Percentiles rank a stretch among this genome's conserved stretches.
phyloP scores from a whole-genome alignment of 2,888 invertebrate genomes.

The Cheilosia variabilis region DNA sequence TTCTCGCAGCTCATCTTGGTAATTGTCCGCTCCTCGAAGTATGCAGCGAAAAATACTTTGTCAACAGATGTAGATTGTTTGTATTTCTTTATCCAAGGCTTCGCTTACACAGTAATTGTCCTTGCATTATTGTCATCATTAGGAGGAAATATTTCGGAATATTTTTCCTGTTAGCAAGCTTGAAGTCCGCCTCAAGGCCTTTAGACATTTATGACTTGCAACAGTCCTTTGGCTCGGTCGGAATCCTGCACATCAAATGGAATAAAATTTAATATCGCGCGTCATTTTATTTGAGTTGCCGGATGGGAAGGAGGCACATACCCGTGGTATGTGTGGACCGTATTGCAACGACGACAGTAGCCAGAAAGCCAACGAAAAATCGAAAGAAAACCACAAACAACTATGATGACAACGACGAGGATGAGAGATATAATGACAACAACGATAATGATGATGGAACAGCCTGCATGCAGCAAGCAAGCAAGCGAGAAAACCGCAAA shows the following conservation, averaged over 20 bases:
- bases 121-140: constrained; percentile 66
- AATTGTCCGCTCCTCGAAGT: constrained; percentile 48
- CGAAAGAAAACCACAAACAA: constrained; percentile 42
- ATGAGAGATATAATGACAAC: constrained; percentile 45
- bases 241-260: constrained; percentile 58
- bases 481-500: constrained; percentile 43
- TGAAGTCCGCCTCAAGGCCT: constrained; percentile 38
- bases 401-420: constrained; percentile 20
- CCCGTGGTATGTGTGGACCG: constrained; percentile 19
- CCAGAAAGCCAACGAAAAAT: constrained; percentile 29
- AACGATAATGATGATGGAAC: constrained; percentile 66
- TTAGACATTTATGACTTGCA: constrained; percentile 33
- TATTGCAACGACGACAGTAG: constrained; percentile 35
- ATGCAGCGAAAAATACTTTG: constrained; percentile 46
- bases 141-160: constrained; percentile 60
- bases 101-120: constrained; percentile 49
- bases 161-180: constrained; percentile 35
- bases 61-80: constrained; percentile 57
- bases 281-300: constrained; percentile 51
- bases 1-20: constrained; percentile 30
- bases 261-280: constrained; percentile 68
- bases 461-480: constrained; percentile 36
- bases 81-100: neutral
- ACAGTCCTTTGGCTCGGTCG: constrained; percentile 20
- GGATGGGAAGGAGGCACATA: constrained; percentile 18